Base-by-base conservation (phyloP, 2,888 invertebrate genomes). In the Adineta ricciae region DNA sequence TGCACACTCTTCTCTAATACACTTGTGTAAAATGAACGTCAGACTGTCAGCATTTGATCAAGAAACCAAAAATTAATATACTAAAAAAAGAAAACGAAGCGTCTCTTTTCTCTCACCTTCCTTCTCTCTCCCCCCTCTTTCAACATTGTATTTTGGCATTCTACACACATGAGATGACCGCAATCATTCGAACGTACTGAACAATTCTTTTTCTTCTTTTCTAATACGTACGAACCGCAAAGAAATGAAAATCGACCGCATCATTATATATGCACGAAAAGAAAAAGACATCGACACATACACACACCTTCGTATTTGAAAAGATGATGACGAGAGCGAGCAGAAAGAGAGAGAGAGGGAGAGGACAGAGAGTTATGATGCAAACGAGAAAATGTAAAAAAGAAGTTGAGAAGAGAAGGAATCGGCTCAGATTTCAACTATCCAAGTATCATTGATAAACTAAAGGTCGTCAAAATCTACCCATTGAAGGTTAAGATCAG, bases 381-480 rank as follows among this genome's bases (percentile, higher is more conserved):
- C 64, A 64, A 64, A 64, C 32, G 32, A 27, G 27, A 54, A 56
- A 27, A 64, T 32, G 56, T 27, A n/a, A 27, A 14, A 27, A n/a
- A 56, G 56, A 27, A 64, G 32, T 16, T 14, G 32, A 64, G 32
- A 64, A 9, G 5, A 32, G 64, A 64, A 64, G 64, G 19, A 64
- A 64, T 64, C 32, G 64, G 64, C 64, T 64, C 64, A 27, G 64
- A 64, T 64, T 64, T 64, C 64, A 64, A 64, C 32, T 32, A 64
- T 64, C 64, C 32, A 32, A 64, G 64, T 64, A 64, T 64, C 64
- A 64, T 64, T 64, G 64, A 64, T 64, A 64, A 64, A 64, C 16
- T 19, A 64, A 64, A 64, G 64, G 64, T 64, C 64, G 64, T 32
- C 19, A 64, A 64, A 32, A 64, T 64, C 64, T 64, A 32, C 32